Evolutionary conservation across 64 coral and sea anemone genomes (phyloP).

Genomic region (Montipora sp.): DNA sequence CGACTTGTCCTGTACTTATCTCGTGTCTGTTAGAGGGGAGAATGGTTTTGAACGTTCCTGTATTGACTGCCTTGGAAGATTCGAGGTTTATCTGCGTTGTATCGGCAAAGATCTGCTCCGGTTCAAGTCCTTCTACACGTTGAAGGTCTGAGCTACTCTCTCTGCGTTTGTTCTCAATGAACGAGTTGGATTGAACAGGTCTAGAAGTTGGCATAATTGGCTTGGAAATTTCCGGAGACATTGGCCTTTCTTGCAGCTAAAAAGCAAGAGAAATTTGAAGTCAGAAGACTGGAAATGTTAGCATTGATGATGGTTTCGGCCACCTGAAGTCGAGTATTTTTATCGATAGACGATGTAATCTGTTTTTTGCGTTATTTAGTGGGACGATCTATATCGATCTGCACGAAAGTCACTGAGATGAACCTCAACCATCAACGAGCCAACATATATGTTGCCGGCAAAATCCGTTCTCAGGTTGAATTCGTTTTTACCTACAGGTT

Average conservation of each 20-base stretch:
- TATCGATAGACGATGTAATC: no score
- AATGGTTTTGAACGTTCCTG: neutral
- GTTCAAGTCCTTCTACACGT: neutral
- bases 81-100: neutral
- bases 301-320: neutral
- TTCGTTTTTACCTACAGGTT: no score
- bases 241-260: constrained; percentile 18
- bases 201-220: neutral
- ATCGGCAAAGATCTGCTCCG: neutral
- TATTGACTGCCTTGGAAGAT: neutral
- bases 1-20: neutral
- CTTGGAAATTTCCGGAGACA: constrained; percentile 18
- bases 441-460: no score
- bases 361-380: no score
- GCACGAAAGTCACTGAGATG: no score
- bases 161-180: neutral
- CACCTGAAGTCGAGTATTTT: neutral
- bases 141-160: neutral
- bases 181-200: neutral
- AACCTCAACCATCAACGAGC: no score
- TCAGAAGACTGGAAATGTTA: neutral
- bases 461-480: no score
- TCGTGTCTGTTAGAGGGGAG: neutral
- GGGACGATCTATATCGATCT: no score
- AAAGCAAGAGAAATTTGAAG: neutral